These are phyloP conservation scores for Gorsachius goisagi DNA, from an alignment of 2,113 vertebrate genomes.

Conservation along the genomic window DNA sequence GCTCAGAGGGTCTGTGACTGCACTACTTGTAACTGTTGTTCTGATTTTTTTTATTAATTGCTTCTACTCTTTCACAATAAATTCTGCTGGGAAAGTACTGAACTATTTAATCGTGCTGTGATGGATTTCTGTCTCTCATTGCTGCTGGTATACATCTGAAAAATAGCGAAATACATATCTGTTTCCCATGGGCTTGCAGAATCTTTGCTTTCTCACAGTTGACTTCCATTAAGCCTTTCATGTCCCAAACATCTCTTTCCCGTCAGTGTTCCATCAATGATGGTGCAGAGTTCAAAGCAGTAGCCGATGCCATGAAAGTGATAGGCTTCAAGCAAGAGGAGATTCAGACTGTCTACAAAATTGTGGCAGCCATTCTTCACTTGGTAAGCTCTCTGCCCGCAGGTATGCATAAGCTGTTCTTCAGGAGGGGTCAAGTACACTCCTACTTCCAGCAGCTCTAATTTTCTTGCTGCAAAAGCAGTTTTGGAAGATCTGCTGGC, in stretches of 20 bases:
- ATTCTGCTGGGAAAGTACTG: not conserved
- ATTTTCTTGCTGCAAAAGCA: not conserved
- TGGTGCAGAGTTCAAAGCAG: constrained; percentile 89
- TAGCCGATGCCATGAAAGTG: constrained; percentile 96
- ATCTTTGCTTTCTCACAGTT: not conserved
- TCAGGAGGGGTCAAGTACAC: not conserved
- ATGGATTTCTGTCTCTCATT: not conserved
- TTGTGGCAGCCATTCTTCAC: constrained; percentile 92
- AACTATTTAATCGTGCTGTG: not conserved
- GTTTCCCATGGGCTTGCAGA: not conserved
- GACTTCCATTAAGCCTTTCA: not conserved
- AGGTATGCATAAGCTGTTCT: not conserved
- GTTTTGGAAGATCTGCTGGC: not conserved
- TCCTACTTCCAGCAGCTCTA: not conserved
- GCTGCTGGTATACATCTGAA: not conserved
- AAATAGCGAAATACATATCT: not conserved
- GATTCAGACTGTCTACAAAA: constrained; percentile 94
- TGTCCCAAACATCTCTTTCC: not conserved
- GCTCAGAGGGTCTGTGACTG: not conserved
- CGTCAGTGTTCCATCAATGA: constrained; percentile 89
- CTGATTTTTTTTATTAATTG: not conserved
- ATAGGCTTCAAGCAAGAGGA: constrained; percentile 95
- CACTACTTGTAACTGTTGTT: not conserved
- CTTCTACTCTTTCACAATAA: not conserved
- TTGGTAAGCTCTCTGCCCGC: constrained; percentile 75